Percentiles rank a stretch among this genome's conserved stretches.
phyloP scores from a whole-genome alignment of 2,797 vertebrate genomes.

The Bovichtus variegatus region DNA sequence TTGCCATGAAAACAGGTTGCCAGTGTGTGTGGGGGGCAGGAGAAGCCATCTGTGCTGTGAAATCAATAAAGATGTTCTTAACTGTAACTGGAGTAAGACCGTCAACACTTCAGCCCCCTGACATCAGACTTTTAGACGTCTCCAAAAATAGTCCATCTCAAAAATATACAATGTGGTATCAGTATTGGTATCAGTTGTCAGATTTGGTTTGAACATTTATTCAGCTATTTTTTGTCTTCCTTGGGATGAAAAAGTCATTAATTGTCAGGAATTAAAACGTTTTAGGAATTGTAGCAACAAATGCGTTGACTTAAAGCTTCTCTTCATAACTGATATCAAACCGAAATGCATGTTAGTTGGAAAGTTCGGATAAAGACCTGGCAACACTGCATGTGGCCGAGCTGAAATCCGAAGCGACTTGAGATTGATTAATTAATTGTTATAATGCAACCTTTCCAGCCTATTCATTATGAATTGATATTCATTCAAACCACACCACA shows the following conservation, averaged over 20 bases:
- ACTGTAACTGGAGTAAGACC: conserved; percentile 49
- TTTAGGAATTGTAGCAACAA: too few species aligned
- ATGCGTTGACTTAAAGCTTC: not conserved
- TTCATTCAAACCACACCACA: conserved; percentile 33
- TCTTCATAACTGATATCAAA: not conserved
- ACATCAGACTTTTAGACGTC: conserved; percentile 2
- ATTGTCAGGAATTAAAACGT: not conserved
- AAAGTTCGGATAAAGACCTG: not conserved
- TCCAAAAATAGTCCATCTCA: not conserved
- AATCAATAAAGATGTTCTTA: conserved; percentile 64
- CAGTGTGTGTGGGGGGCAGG: conserved; percentile 19
- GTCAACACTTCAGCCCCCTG: conserved; percentile 25
- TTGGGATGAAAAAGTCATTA: not conserved
- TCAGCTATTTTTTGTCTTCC: not conserved
- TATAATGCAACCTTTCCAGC: conserved; percentile 26
- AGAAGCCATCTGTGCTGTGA: conserved; percentile 48
- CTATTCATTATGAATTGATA: conserved; percentile 34
- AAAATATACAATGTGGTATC: not conserved
- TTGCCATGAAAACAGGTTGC: conserved; percentile 56
- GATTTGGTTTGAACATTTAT: not conserved
- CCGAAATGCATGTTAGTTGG: not conserved
- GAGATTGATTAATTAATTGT: conserved; percentile 41
- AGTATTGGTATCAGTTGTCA: not conserved
- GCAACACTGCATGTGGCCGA: not conserved
- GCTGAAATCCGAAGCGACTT: conserved; percentile 16